phyloP scores from a whole-genome alignment of 2,113 vertebrate species.

The Rattus norvegicus region GRCr8 NC_086020.1:177205001-177205500 shows the following conservation, averaged over 20 bases:
- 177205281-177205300: neutral
- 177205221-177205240: neutral
- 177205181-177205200: neutral
- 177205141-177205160: neutral
- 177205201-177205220: neutral
- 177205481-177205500: neutral
- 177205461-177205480: neutral
- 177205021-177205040: neutral
- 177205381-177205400: no score
- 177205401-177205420: neutral
- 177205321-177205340: neutral
- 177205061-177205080: neutral
- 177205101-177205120: neutral
- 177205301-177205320: no score
- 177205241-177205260: neutral
- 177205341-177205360: neutral
- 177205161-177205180: neutral
- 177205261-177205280: accelerated
- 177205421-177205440: accelerated
- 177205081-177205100: neutral
- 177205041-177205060: neutral
- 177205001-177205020: neutral
- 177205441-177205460: neutral
- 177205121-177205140: neutral
- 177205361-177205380: no score